Percentiles rank a stretch among this genome's conserved stretches.
Evolutionary conservation across 1,140 invertebrate genomes (phyloP).

Genomic region (Ephestia elutella): DNA sequence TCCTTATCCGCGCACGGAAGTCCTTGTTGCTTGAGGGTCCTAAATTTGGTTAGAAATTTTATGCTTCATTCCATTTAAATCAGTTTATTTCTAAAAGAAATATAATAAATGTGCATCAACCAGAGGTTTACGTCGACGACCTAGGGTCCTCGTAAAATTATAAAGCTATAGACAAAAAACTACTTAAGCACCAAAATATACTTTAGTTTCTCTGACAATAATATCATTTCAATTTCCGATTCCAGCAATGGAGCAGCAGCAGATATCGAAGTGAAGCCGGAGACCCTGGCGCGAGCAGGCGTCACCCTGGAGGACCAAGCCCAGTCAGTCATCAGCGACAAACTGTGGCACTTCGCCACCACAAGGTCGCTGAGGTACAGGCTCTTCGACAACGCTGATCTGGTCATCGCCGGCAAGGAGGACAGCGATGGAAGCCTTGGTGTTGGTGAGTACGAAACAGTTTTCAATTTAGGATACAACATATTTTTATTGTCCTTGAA

Average conservation of each 20-base stretch:
- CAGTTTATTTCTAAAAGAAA: no score
- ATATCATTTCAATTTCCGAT: constrained; percentile 19
- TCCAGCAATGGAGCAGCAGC: constrained; percentile 56
- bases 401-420: constrained; percentile 81
- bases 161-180: no score
- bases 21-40: no score
- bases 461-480: not conserved
- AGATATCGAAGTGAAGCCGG: constrained; percentile 45
- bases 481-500: no score
- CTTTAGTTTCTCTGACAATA: no score
- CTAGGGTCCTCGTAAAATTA: no score
- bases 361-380: constrained; percentile 81
- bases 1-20: no score
- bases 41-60: no score
- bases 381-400: constrained; percentile 83
- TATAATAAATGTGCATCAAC: no score
- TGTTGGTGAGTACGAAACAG: constrained; percentile 65
- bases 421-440: constrained; percentile 82
- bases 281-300: constrained; percentile 59
- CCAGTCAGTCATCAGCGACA: constrained; percentile 80
- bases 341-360: constrained; percentile 82
- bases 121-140: no score
- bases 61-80: no score
- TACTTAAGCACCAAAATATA: no score
- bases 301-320: constrained; percentile 81